phyloP scores from a whole-genome alignment of 2,113 vertebrate genomes.

The Hemiscyllium ocellatum region DNA sequence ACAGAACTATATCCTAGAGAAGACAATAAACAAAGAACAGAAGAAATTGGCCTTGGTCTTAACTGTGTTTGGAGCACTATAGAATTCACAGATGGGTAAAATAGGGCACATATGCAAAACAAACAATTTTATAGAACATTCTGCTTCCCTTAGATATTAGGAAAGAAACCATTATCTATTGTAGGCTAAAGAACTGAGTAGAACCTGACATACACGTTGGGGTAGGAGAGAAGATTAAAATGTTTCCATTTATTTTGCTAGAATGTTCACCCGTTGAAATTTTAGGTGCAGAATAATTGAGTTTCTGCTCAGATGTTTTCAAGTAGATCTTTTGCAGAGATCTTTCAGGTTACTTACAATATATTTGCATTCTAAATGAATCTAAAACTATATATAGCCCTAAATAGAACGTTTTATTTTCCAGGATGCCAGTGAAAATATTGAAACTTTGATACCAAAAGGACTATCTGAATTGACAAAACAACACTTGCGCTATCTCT shows the following conservation, averaged over 20 bases:
- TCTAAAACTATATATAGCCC: too few relatives aligned
- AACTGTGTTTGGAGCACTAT: not conserved
- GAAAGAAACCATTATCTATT: not conserved
- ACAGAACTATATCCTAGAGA: not conserved
- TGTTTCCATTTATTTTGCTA: not conserved
- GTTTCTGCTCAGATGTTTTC: not conserved
- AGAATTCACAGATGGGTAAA: not conserved
- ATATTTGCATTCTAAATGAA: too few relatives aligned
- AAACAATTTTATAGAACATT: not conserved
- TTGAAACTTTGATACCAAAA: slow-evolving; percentile 83
- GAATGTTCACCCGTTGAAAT: not conserved
- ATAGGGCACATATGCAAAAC: not conserved
- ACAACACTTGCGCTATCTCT: slow-evolving; percentile 91
- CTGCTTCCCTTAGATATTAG: not conserved
- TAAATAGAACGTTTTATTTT: not conserved
- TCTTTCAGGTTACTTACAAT: not conserved
- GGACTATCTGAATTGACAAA: slow-evolving; percentile 89
- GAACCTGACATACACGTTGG: not conserved
- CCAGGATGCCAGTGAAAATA: slow-evolving; percentile 62
- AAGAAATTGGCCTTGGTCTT: too few relatives aligned
- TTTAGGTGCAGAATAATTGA: too few relatives aligned
- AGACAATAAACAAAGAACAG: not conserved
- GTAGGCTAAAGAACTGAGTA: not conserved
- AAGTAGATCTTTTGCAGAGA: not conserved
- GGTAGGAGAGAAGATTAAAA: not conserved